Base-by-base conservation (phyloP, 2,113 vertebrate species). In the Sterrhoptilus dennistouni region DNA sequence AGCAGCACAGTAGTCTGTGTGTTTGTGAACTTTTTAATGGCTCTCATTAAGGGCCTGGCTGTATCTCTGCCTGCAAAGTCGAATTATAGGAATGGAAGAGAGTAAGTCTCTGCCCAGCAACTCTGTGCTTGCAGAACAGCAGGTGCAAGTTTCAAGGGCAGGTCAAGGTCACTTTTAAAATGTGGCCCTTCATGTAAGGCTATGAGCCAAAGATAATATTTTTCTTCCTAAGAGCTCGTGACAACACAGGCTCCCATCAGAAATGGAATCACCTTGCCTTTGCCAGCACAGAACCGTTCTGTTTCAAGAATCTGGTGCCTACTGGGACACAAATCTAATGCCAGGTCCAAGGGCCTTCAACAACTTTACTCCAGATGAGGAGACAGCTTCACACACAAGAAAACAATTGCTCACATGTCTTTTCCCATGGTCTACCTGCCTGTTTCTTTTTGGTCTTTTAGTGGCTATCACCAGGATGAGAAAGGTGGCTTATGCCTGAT, bases 281-380 rank as follows among this genome's bases (percentile, higher is more conserved):
- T 78, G 44, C 35, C 45, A 60, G 15, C 29, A 82, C 66, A 28
- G 24, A 92, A 82, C 4, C 79, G 91, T 97, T 94, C 78, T 89
- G 49, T 95, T 97, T 92, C 92, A 84, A 93, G 93, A 70, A 47
- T 75, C 86, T 85, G 82, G 35, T 87, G 66, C 83, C 65, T 60
- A n/a, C 59, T 61, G 72, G 56, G 74, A 96, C 70, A 81, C 33
- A 91, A 96, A 97, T 84, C 76, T 91, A 45, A 87, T 23, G 35
- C 15, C 57, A 85, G 25, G 40, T 86, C 42, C 71, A 49, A 84
- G 9, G 33, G 24, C 25, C 56, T 87, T 86, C 63, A 84, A 40
- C 27, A 59, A 2, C 47, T 80, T 57, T 79, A 35, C 3, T 5
- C 12, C 52, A 93, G 65, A 47, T 84, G 83, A 96, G 53, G 68